A percentile compares a stretch with the other conserved stretches of the same genome.
Evolutionary conservation across 2,797 vertebrate species (phyloP).

Genomic region (Chromobotia macracanthus): DNA sequence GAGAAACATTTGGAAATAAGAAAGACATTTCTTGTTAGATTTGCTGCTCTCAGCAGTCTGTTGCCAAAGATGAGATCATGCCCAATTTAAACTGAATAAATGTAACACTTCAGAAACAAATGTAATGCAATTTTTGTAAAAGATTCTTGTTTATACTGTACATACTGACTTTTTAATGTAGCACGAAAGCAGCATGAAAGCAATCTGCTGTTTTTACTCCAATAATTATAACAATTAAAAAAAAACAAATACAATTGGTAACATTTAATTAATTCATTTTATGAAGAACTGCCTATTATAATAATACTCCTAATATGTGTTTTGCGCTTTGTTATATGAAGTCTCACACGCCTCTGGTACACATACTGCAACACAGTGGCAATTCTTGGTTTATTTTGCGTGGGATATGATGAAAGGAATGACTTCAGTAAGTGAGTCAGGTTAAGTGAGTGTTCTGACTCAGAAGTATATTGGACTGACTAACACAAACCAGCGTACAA

Average conservation of each 20-base stretch:
- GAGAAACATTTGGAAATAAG: background rate
- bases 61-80: slow-evolving; percentile 41
- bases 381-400: background rate
- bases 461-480: background rate
- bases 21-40: background rate
- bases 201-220: background rate
- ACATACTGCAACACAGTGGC: too few species aligned
- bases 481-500: background rate
- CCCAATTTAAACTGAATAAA: background rate
- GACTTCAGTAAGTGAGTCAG: background rate
- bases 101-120: background rate
- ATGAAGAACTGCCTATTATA: background rate
- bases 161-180: background rate
- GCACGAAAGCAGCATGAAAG: background rate
- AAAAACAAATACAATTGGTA: background rate
- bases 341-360: too few species aligned
- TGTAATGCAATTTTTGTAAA: too few species aligned
- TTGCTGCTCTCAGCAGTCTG: background rate
- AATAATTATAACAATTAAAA: background rate
- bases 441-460: background rate
- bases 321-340: background rate
- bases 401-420: background rate
- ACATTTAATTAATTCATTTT: background rate
- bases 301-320: background rate
- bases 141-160: background rate